Evolutionary conservation across 2,888 invertebrate genomes (phyloP).

Genomic region (Callyntrura guangdongensis): DNA sequence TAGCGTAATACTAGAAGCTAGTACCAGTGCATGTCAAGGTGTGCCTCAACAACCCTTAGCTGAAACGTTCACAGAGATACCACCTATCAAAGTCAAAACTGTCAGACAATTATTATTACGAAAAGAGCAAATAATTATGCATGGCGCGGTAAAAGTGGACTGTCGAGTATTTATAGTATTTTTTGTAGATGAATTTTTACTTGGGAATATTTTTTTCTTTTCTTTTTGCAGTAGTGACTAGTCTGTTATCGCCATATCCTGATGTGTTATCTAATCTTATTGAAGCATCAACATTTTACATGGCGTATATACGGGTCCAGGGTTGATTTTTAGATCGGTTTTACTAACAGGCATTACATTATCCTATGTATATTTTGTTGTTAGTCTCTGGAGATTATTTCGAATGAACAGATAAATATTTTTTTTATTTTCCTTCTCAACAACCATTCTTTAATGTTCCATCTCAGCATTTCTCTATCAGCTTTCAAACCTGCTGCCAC

Average conservation of each 20-base stretch:
- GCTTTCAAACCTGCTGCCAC: slow-evolving; percentile 31
- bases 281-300: neutral
- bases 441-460: slow-evolving; percentile 12
- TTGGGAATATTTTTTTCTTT: slow-evolving; percentile 9
- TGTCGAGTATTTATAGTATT: slow-evolving; percentile 26
- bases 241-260: neutral
- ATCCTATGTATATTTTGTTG: neutral
- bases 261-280: neutral
- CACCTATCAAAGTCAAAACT: slow-evolving; percentile 61
- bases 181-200: neutral
- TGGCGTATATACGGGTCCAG: neutral
- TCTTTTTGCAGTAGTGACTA: neutral
- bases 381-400: neutral
- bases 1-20: slow-evolving; percentile 67
- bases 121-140: neutral
- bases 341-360: neutral
- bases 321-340: slow-evolving; percentile 2
- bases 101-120: slow-evolving; percentile 22
- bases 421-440: slow-evolving; percentile 11
- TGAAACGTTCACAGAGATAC: slow-evolving; percentile 9
- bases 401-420: neutral
- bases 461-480: slow-evolving; percentile 42
- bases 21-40: slow-evolving; percentile 53
- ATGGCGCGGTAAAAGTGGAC: neutral
- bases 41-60: slow-evolving; percentile 52